A percentile compares a stretch with the other conserved stretches of the same genome.
phyloP scores from a whole-genome alignment of 2,113 vertebrate species.

The Phocoena phocoena region DNA sequence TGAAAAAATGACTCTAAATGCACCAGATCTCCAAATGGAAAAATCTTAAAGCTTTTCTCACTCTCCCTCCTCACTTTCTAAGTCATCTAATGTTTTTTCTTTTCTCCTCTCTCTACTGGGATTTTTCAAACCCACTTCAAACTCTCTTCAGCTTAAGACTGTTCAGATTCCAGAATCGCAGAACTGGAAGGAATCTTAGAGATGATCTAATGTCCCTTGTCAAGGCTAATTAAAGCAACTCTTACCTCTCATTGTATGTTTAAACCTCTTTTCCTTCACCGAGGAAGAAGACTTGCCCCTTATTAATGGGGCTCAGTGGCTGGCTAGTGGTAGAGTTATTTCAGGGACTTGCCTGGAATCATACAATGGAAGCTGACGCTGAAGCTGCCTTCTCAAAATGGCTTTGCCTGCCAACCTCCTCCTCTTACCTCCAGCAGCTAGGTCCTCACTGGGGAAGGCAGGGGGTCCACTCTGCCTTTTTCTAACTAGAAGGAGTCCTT shows the following conservation, averaged over 20 bases:
- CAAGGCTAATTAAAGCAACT: neutral
- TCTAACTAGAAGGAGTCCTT: neutral
- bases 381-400: neutral
- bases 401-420: neutral
- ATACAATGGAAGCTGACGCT: neutral
- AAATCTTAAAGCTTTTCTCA: neutral
- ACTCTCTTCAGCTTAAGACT: conserved; percentile 21
- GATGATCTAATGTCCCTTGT: neutral
- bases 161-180: neutral
- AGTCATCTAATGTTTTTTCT: neutral
- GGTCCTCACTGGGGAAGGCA: neutral
- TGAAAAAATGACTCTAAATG: neutral
- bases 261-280: neutral
- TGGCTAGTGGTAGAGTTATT: neutral
- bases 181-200: neutral
- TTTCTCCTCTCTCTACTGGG: neutral
- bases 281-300: neutral
- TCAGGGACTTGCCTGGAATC: neutral
- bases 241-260: neutral
- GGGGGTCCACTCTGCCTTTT: neutral
- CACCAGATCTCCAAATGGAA: neutral
- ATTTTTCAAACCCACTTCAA: neutral
- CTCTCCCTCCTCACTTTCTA: neutral
- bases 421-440: neutral
- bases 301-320: neutral